phyloP scores from a whole-genome alignment of 1,140 invertebrate species.

The Reticulitermes speratus region DNA sequence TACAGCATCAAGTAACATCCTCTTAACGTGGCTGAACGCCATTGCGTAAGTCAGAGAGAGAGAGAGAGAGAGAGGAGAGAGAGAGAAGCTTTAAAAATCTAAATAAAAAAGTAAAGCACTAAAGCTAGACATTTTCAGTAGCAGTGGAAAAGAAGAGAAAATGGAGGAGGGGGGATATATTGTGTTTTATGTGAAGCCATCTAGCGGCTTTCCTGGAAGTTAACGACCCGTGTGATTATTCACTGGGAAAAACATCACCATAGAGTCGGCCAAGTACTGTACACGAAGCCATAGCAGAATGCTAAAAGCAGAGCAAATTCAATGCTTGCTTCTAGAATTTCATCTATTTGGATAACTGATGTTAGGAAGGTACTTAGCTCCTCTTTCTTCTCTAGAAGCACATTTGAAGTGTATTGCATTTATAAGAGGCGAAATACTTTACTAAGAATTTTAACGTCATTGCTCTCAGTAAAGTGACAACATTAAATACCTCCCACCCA shows the following conservation, averaged over 20 bases:
- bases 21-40: background rate
- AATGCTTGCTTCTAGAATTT: background rate
- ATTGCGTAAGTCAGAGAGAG: background rate
- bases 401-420: background rate
- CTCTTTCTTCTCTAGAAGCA: background rate
- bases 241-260: conserved; percentile 11
- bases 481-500: too few relatives aligned
- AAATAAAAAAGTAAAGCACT: conserved; percentile 13
- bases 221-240: conserved; percentile 18
- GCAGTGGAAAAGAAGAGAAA: conserved; percentile 5
- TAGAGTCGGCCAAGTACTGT: conserved; percentile 1
- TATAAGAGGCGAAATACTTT: background rate
- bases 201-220: background rate
- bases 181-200: conserved; percentile 16
- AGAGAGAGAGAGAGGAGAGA: background rate
- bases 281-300: background rate
- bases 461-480: background rate
- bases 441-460: background rate
- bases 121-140: conserved; percentile 17
- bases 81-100: background rate
- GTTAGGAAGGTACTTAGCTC: background rate
- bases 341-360: conserved; percentile 8
- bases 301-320: conserved; percentile 10
- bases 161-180: background rate
- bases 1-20: conserved; percentile 4